Evolutionary conservation across 2,113 vertebrate genomes (phyloP).

Genomic region (Megaceryle maxima): DNA sequence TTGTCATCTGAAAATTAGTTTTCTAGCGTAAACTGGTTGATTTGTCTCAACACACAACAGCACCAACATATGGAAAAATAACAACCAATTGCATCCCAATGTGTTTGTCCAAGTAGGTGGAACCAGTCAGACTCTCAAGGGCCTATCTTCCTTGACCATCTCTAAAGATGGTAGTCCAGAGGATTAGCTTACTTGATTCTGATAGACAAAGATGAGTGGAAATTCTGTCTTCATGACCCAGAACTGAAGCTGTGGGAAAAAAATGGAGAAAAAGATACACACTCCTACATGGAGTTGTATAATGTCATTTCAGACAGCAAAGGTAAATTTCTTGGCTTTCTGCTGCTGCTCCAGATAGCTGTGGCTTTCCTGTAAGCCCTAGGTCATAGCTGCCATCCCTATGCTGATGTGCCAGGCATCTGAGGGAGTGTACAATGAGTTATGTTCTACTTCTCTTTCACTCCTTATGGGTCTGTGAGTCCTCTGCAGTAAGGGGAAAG

Average conservation of each 20-base stretch:
- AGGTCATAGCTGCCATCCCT: not conserved
- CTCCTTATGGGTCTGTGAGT: not conserved
- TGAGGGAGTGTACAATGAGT: rapidly evolving
- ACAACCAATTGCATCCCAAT: not conserved
- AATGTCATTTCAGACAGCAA: not conserved
- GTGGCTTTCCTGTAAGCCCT: not conserved
- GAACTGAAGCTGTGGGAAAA: not conserved
- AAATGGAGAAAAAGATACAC: not conserved
- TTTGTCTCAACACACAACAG: not conserved
- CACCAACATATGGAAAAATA: rapidly evolving
- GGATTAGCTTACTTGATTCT: not conserved
- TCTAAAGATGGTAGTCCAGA: not conserved
- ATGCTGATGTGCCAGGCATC: not conserved
- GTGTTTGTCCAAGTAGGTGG: not conserved
- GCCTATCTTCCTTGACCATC: rapidly evolving
- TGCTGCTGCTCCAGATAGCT: not conserved
- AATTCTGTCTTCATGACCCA: not conserved
- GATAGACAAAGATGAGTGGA: not conserved
- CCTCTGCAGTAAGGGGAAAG: not conserved
- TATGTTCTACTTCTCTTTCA: not conserved
- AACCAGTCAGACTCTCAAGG: not conserved
- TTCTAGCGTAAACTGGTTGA: not conserved
- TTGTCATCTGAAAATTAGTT: not conserved
- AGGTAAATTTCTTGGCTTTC: not conserved
- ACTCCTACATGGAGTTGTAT: not conserved